Evolutionary conservation across 2,888 invertebrate species (phyloP), one percentile per base, ranked within the genome.

Genomic region (Luperina testacea): DNA sequence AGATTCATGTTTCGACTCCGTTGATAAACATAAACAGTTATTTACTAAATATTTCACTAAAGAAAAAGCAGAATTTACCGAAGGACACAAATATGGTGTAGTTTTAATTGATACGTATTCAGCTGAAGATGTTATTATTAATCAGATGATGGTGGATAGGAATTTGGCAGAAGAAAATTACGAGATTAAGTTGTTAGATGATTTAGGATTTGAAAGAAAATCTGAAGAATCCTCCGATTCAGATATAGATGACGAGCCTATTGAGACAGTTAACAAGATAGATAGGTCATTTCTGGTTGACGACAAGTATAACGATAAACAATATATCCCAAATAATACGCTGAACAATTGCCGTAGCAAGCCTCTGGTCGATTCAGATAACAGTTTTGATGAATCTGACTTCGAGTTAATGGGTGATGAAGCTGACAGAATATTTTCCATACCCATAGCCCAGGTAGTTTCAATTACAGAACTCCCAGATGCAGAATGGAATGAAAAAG

Each of bases 11-110:
- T 95, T 92, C 67, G 95, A 95, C 38, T 85, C 91, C 1, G 89
- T 90, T 1, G 93, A 95, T n/a, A 88, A 93, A 71, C 88, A 95
- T 1, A 97, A 97, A 90, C 91, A 92, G 32, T 87, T 97, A 20
- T 97, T 92, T 82, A 93, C 94, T 0, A 96, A 97, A 92, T 93
- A 93, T 80, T 95, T 94, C 64, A 93, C 92, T 1, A 96, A 96
- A 90, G 94, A 95, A 80, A 88, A 90, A 42, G 92, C 95, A 0
- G 88, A 92, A 67, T 88, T 91, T 45, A 96, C 97, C 0, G 94
- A 91, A 11, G 97, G 96, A 2, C 90, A 95, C 71, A 97, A 96
- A 89, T 97, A 97, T 91, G 95, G 95, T 0, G 93, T 97, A 2
- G 90, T 95, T 32, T 86, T 97, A 24, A 92, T 97, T 72, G 97